These are phyloP conservation scores for Ctenomys sociabilis DNA, from an alignment of 2,113 vertebrate species.

Conservation along the genomic window DNA sequence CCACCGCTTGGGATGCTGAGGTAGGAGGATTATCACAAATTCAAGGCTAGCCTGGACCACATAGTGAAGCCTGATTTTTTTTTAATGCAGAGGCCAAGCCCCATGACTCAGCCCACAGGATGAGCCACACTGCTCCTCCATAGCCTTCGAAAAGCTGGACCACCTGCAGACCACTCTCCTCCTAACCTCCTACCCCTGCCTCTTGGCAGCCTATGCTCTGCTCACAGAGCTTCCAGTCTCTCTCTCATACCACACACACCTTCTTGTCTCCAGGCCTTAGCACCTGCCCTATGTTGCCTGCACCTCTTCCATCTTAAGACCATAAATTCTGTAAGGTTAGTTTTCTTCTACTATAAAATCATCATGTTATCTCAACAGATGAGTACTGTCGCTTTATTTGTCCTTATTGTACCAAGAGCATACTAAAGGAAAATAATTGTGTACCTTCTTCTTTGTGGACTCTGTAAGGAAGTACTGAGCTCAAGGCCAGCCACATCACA, in stretches of 20 bases:
- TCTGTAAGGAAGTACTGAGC: neutral
- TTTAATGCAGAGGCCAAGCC: too few relatives aligned
- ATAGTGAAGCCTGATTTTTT: neutral
- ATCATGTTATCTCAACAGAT: neutral
- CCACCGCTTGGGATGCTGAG: neutral
- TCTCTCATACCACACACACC: neutral
- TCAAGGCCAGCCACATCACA: neutral
- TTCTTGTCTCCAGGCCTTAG: neutral
- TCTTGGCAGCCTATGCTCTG: neutral
- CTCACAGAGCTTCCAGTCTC: neutral
- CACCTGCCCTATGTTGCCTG: neutral
- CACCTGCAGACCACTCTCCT: neutral
- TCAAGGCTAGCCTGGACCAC: neutral
- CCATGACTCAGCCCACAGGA: neutral
- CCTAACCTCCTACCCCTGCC: neutral
- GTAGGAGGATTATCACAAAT: neutral
- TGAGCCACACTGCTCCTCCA: neutral
- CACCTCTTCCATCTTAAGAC: neutral
- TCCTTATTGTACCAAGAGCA: neutral
- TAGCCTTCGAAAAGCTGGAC: accelerated
- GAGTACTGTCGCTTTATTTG: neutral
- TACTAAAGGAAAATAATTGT: neutral
- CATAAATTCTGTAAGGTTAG: neutral
- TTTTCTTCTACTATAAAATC: neutral
- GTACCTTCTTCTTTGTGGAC: neutral